Evolutionary conservation across 1,140 invertebrate species (phyloP), one percentile per base, ranked within the genome.

Genomic region (Triops cancriformis): DNA sequence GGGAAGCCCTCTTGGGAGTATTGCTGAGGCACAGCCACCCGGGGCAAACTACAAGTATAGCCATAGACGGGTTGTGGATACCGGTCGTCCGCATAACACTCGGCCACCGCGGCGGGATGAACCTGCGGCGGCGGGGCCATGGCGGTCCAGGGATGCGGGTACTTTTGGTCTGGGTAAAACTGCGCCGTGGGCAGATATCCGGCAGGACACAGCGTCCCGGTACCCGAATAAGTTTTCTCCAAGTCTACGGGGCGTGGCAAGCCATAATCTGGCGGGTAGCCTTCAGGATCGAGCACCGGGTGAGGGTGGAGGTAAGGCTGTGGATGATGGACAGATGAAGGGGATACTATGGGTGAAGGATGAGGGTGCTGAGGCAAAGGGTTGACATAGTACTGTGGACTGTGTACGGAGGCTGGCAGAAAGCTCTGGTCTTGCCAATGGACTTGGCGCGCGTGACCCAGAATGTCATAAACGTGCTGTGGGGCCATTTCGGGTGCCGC

Each of bases 241-340:
- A 77, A 42, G 23, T 76, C 78, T 26, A 74, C 80, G 76, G 41
- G 82, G 28, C 75, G 81, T 42, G 77, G 92, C 14, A 93, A 84
- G 75, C 92, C 93, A 80, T 92, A 94, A 81, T 94, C 92, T 23
- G 91, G 86, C 0, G 91, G 91, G 82, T 92, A 93, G 0, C 91
- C 91, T 77, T 93, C 91, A 45, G 87, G 88, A 76, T 92, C 92
- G 78, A 93, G 85, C 81, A 90, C 89, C 78, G 89, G 89, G 0
- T 88, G 87, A 0, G 90, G 89, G 82, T 90, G 90, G 18, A 90
- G 83, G 81, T 91, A 89, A 18, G 90, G 89, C 81, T 91, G 89
- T 2, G 89, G 88, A 6, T 27, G 41, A 74, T n/a, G 26, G 73
- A 74, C 18, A 73, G 27, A 74, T 23, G 31, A 42, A 43, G 77